Conservation (phyloP, 1,140 invertebrate genomes). For the Pentalonia nigronervosa region DNA sequence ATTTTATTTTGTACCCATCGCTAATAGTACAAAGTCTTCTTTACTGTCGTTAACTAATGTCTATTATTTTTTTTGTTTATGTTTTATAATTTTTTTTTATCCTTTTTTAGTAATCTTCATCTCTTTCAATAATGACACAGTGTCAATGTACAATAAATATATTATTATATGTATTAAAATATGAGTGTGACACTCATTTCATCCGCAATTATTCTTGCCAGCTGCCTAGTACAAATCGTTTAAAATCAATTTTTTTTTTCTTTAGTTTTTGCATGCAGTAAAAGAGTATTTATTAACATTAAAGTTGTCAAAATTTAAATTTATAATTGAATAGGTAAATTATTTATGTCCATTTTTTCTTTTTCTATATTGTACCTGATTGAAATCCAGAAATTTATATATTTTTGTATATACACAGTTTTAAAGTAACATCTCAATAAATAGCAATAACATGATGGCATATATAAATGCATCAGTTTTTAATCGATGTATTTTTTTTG, state of each 20-base stretch:
- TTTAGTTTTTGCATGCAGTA: neutral
- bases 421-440: neutral
- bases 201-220: neutral
- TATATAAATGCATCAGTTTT: neutral
- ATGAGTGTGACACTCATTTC: neutral
- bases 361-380: constrained; percentile 51
- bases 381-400: constrained; percentile 5
- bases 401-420: constrained; percentile 25
- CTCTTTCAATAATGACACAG: neutral
- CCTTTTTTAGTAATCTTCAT: neutral
- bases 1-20: neutral
- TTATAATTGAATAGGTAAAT: constrained; percentile 10
- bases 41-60: neutral
- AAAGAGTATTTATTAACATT: constrained; percentile 8
- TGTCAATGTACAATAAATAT: neutral
- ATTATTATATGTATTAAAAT: constrained; percentile 8
- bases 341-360: constrained; percentile 1
- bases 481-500: neutral
- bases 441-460: neutral
- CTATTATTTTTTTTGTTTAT: constrained; percentile 17
- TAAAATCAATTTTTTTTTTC: neutral
- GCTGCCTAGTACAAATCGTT: neutral
- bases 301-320: constrained; percentile 14
- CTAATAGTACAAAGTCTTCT: neutral
- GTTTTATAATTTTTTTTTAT: neutral